These are phyloP conservation scores for Eupithecia vulgata DNA, from an alignment of 2,888 invertebrate genomes.

Conservation along the genomic window DNA sequence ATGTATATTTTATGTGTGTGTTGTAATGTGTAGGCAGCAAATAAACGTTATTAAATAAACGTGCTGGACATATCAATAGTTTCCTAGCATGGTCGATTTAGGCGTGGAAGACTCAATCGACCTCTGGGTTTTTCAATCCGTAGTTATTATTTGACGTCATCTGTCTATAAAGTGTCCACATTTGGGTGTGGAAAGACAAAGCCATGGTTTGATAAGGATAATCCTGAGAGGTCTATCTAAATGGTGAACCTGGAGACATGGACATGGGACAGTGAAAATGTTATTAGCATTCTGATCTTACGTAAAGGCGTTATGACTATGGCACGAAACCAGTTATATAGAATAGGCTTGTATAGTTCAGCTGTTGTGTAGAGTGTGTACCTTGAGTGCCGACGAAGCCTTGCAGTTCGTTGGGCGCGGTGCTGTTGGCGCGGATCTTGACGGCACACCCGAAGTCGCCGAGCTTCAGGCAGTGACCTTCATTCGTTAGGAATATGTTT, in stretches of 20 bases:
- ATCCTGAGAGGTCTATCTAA: too few species aligned
- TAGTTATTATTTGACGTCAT: neutral
- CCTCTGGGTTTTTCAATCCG: neutral
- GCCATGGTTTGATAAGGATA: too few species aligned
- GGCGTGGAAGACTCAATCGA: neutral
- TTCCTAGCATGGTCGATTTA: neutral
- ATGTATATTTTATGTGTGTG: too few species aligned
- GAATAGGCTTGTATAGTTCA: neutral
- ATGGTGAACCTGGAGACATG: too few species aligned
- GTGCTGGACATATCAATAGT: neutral
- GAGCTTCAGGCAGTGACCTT: constrained; percentile 93
- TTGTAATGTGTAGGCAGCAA: too few species aligned
- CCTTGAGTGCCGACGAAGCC: constrained; percentile 97
- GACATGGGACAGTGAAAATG: too few species aligned
- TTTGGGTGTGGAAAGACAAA: neutral
- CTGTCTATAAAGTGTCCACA: neutral
- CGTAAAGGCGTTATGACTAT: neutral
- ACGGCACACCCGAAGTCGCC: constrained; percentile 98
- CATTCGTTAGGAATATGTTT: constrained; percentile 96
- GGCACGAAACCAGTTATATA: neutral
- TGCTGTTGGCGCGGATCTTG: constrained; percentile 93
- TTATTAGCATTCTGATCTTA: too few species aligned
- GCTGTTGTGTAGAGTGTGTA: constrained; percentile 56
- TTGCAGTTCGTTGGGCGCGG: constrained; percentile 93
- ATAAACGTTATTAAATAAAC: too few species aligned